These are phyloP conservation scores for Dermochelys coriacea DNA, from an alignment of 2,797 vertebrate species.

Conservation along the genomic window DNA sequence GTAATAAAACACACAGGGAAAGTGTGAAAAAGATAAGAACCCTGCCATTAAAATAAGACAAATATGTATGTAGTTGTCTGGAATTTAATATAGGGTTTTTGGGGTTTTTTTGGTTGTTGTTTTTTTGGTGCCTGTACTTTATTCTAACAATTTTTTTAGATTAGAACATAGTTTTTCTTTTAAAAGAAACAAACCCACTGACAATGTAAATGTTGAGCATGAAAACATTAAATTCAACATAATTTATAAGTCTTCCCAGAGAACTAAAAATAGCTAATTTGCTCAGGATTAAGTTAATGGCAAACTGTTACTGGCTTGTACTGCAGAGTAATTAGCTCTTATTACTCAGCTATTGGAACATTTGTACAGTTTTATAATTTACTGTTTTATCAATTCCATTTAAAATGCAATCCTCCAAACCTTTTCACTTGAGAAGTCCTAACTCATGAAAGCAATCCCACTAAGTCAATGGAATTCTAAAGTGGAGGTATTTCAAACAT, in stretches of 20 bases:
- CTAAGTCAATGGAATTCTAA: neutral
- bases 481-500: constrained; percentile 29
- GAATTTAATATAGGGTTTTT: neutral
- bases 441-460: neutral
- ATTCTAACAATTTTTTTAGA: neutral
- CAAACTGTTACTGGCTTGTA: neutral
- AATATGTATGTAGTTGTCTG: neutral
- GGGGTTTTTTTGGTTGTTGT: neutral
- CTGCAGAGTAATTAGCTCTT: neutral
- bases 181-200: neutral
- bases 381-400: neutral
- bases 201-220: neutral
- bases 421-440: neutral
- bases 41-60: neutral
- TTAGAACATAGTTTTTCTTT: neutral
- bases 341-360: neutral
- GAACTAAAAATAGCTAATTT: neutral
- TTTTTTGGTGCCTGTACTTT: neutral
- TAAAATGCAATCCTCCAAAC: neutral
- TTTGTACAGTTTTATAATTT: neutral
- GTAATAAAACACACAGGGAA: neutral
- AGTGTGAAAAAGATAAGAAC: neutral
- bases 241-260: neutral
- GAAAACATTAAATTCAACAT: neutral
- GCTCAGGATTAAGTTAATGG: neutral